Conservation (phyloP, 1,140 invertebrate species). For the Aradophagus sp. region DNA sequence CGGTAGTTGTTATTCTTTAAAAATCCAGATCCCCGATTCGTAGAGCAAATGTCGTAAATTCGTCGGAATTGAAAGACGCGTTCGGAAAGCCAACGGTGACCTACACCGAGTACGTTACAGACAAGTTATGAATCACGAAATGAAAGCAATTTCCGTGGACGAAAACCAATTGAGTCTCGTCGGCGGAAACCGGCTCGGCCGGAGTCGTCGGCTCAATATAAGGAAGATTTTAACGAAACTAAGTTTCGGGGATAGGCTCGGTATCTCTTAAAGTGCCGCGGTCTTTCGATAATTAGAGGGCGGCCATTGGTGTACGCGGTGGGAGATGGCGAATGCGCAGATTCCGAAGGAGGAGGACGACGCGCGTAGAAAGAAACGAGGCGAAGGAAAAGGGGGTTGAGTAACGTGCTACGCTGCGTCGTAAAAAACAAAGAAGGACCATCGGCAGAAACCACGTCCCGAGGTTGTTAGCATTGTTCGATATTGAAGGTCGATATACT, state of each 20-base stretch:
- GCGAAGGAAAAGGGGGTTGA: constrained; percentile 40
- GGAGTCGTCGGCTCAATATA: constrained; percentile 24
- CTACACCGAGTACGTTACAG: constrained; percentile 8
- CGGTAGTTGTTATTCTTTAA: no score
- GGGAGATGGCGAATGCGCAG: constrained; percentile 55
- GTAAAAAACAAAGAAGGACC: constrained; percentile 41
- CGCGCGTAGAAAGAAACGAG: constrained; percentile 44
- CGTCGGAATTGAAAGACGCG: no score
- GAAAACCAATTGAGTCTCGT: constrained; percentile 64
- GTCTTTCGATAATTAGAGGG: constrained; percentile 75
- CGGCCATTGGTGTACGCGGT: constrained; percentile 70
- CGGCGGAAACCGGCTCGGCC: constrained; percentile 9
- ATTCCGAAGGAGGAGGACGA: constrained; percentile 52
- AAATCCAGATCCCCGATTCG: no score
- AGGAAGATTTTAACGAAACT: constrained; percentile 68
- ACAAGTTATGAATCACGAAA: constrained; percentile 58
- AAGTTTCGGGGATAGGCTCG: constrained; percentile 66
- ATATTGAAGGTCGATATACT: constrained; percentile 22
- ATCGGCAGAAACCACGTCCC: constrained; percentile 26
- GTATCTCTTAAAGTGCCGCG: constrained; percentile 74
- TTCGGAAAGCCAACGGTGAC: no score
- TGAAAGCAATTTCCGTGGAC: constrained; percentile 65
- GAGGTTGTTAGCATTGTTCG: constrained; percentile 40
- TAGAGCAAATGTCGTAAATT: no score
- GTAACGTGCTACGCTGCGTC: constrained; percentile 36